A percentile compares a stretch with the other conserved stretches of the same genome.
Conservation (phyloP, 1,140 invertebrate genomes). For the Pectinophora gossypiella region DNA sequence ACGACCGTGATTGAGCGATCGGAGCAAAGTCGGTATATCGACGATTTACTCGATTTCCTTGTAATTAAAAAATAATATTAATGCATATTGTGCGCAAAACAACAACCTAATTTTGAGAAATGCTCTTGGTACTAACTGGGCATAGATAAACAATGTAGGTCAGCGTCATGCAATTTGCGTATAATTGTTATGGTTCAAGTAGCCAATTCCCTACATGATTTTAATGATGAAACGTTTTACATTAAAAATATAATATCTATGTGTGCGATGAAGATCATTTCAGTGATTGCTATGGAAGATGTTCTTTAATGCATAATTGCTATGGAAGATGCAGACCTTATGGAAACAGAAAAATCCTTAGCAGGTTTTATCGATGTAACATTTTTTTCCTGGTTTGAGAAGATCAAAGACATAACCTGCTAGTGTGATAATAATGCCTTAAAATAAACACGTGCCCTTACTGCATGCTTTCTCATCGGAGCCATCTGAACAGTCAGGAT, state of each 20-base stretch:
- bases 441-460: conserved; percentile 83
- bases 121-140: conserved; percentile 25
- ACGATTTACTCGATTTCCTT: not conserved
- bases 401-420: no score
- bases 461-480: conserved; percentile 93
- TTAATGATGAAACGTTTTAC: no score
- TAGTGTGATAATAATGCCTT: not conserved
- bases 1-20: conserved; percentile 6
- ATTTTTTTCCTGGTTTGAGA: no score
- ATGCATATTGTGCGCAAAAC: not conserved
- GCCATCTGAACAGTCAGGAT: conserved; percentile 89
- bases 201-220: conserved; percentile 22
- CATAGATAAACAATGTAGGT: conserved; percentile 26
- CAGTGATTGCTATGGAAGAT: no score
- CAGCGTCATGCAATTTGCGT: conserved; percentile 30
- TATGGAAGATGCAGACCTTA: no score
- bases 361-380: no score
- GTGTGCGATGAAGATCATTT: no score
- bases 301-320: no score
- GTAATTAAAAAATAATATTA: not conserved
- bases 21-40: not conserved
- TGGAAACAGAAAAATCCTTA: no score
- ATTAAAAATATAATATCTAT: no score
- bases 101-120: not conserved
- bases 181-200: conserved; percentile 13